These are phyloP conservation scores for Drosophila kanapiae DNA, from an alignment of 1,140 invertebrate species.

Conservation along the genomic window DNA sequence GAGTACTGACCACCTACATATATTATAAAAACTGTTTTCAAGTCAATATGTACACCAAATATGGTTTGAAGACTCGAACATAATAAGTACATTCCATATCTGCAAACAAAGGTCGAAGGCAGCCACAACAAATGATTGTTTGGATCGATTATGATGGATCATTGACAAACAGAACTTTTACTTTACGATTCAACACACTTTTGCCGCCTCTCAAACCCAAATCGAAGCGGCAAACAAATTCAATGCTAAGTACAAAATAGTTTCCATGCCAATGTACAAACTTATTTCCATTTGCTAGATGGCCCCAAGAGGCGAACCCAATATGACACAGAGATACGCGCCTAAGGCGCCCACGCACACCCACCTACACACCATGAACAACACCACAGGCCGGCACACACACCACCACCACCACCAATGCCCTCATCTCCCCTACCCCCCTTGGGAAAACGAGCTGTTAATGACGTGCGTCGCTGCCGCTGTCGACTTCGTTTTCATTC, in stretches of 20 bases:
- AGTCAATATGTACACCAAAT: background rate
- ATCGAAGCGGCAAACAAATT: conserved; percentile 27
- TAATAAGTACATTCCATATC: background rate
- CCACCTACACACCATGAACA: conserved; percentile 18
- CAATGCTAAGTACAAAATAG: conserved; percentile 51
- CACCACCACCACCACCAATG: background rate
- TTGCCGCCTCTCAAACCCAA: conserved; percentile 4
- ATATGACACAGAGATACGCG: conserved; percentile 57
- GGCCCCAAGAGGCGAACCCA: conserved; percentile 45
- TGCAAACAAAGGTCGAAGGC: background rate
- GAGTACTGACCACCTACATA: no score
- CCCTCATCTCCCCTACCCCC: background rate
- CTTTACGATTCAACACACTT: conserved; percentile 10
- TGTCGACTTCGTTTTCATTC: conserved; percentile 33
- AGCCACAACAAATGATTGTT: conserved; percentile 1
- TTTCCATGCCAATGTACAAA: conserved; percentile 59
- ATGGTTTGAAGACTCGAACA: background rate
- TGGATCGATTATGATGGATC: conserved; percentile 8
- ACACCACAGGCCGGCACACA: conserved; percentile 5
- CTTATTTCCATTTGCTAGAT: conserved; percentile 58
- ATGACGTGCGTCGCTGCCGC: conserved; percentile 69
- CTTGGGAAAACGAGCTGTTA: conserved; percentile 64
- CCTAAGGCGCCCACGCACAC: conserved; percentile 42
- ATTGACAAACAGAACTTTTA: conserved; percentile 27
- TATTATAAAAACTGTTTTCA: no score